Percentiles rank a stretch among this genome's conserved stretches.
phyloP scores from a whole-genome alignment of 2,797 vertebrate species.

The Catamblyrhynchus diadema region DNA sequence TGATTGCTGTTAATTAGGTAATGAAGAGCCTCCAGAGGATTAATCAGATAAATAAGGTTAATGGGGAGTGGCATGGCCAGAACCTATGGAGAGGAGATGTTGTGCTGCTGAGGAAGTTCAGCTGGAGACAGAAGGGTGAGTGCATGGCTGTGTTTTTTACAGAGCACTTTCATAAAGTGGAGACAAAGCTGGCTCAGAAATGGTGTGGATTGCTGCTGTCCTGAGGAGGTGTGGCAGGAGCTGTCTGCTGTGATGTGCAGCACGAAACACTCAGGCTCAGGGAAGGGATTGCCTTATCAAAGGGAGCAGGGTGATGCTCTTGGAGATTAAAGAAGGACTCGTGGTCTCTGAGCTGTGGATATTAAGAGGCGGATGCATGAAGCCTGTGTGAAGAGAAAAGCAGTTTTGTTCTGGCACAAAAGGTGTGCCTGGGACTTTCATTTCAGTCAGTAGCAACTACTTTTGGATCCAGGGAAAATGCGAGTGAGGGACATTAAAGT shows the following conservation, averaged over 20 bases:
- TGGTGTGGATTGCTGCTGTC: not conserved
- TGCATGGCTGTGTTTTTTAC: fast-evolving
- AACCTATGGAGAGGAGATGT: fast-evolving
- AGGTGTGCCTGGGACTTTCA: not conserved
- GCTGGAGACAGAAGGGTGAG: not conserved
- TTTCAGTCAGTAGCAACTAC: not conserved
- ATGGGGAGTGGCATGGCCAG: not conserved
- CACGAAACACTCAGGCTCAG: not conserved
- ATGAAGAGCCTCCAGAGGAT: not conserved
- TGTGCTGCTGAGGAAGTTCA: not conserved
- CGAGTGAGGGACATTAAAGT: not conserved
- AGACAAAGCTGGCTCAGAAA: not conserved
- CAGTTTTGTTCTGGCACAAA: not conserved
- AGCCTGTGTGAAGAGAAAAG: not conserved
- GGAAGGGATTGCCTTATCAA: not conserved
- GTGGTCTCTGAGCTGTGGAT: not conserved
- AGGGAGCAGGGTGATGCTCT: not conserved
- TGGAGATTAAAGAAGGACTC: not conserved
- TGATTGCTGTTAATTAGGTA: not conserved
- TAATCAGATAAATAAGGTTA: not conserved
- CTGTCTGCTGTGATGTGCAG: not conserved
- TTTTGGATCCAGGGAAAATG: not conserved
- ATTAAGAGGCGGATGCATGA: not conserved
- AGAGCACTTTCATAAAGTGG: fast-evolving
- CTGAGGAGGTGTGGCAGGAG: not conserved